Base-by-base conservation (phyloP, 2,113 vertebrate species). In the Pangasianodon hypophthalmus region DNA sequence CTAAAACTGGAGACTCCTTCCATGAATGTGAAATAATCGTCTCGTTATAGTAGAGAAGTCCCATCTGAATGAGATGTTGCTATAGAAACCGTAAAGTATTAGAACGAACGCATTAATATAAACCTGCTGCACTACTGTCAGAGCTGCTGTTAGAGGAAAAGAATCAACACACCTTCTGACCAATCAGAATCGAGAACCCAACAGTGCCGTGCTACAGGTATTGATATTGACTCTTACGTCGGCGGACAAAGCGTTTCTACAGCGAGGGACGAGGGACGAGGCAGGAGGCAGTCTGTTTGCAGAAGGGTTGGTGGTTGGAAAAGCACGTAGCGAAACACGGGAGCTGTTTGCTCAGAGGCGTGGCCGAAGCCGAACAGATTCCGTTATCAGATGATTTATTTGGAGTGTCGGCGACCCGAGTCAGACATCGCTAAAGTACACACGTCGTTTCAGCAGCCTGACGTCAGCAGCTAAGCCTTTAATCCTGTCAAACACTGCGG, bases 321-420 rank as follows among this genome's bases (percentile, higher is more conserved):
- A 29, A 48, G 41, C 52, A 60, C 32, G 54, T 46, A 29, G 37
- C 9, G 4, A 46, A 62, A 79, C 29, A n/a, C 8, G 32, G 19
- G 58, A 6, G 44, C 14, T 50, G 77, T 87, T 87, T 77, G 52
- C 77, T 52, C 11, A n/a, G 41, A 80, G 87, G 87, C 37, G 46
- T 13, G 21, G 32, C 79, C 1, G 56, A 50, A 62, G n/a, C 9
- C 7, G 29, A 16, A 6, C 29, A 19, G 14, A 60, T 88, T 50
- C 75, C 44, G 44, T 88, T 64, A 77, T 77, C 50, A 13, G 71
- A 32, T n/a, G 81, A 54, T 87, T 32, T 64, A 37, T 81, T 71
- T 54, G 21, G 29, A 24, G n/a, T 69, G 87, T 88, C 79, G 2
- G 9, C 37, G 79, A 83, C 77, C 32, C 6, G 50, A 54, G 60